Evolutionary conservation across 1,140 invertebrate species (phyloP), one percentile per base, ranked within the genome.

Genomic region (Drosophila teissieri): DNA sequence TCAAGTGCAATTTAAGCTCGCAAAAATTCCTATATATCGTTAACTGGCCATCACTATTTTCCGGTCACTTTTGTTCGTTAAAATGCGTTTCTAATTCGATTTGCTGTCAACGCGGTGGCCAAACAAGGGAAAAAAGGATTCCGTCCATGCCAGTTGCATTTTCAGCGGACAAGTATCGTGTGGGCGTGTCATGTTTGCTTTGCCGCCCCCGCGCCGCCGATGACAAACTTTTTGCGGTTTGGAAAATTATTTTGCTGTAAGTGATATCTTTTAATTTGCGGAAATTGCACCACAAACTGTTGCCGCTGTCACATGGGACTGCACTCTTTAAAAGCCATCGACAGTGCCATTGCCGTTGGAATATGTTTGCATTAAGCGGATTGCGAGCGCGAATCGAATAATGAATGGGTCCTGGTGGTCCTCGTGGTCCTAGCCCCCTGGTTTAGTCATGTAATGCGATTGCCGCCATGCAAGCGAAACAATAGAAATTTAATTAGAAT

Each of bases 21-120:
- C 3, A 14, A 10, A 37, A 37, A 14, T 37, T 37, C 14, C 12
- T 10, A 19, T 4, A 19, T 19, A 56, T 40, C 52, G 24, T 31
- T 58, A 42, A 22, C 60, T 58, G 63, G 55, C 72, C 75, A 82
- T 79, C 39, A 5, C 44, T 53, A 40, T 44, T 40, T 37, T 34
- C 36, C 48, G 65, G 64, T 78, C 69, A 68, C 53, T 82, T 72
- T 78, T 76, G 75, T 75, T 69, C 57, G 63, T 53, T 37, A 61
- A 83, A 89, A 86, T 80, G 75, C 83, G 83, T 89, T 86, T 89
- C 83, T 86, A 89, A 89, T 88, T 88, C 76, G 80, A 88, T 88
- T 88, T 89, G 68, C 68, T 89, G 83, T 89, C 84, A 80, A 76
- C 83, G 84, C 60, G 49, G 45, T 58, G 52, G n/a, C 6, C 14